These are phyloP conservation scores for Pristis pectinata DNA, from an alignment of 2,797 vertebrate species.

Conservation along the genomic window DNA sequence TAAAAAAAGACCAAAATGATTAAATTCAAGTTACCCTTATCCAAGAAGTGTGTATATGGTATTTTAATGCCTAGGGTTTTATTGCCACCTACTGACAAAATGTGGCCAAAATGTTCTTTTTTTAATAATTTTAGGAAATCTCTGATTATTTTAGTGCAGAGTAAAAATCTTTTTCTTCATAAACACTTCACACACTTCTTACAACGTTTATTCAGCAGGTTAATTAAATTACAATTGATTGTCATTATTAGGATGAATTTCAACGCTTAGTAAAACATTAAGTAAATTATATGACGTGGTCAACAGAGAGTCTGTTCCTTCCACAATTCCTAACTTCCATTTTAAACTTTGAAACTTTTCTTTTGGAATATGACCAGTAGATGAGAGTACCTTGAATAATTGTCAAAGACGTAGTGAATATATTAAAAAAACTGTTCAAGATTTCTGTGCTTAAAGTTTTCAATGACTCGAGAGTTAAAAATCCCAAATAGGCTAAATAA, in stretches of 20 bases:
- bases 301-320: background rate
- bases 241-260: background rate
- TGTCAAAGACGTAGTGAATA: background rate
- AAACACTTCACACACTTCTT: background rate
- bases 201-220: background rate
- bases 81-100: conserved; percentile 34
- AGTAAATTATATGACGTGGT: background rate
- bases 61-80: background rate
- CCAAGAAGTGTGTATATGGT: background rate
- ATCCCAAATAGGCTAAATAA: background rate
- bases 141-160: too few species aligned
- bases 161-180: background rate
- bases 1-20: background rate
- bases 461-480: background rate
- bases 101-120: background rate
- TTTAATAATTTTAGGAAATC: background rate
- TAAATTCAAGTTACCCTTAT: background rate
- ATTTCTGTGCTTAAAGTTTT: background rate
- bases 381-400: background rate
- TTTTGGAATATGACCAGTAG: background rate
- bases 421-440: background rate
- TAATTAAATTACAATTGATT: background rate
- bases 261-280: background rate
- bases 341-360: background rate
- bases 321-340: background rate